phyloP scores from a whole-genome alignment of 2,888 invertebrate species.

The Drosophila pseudotakahashii region DNA sequence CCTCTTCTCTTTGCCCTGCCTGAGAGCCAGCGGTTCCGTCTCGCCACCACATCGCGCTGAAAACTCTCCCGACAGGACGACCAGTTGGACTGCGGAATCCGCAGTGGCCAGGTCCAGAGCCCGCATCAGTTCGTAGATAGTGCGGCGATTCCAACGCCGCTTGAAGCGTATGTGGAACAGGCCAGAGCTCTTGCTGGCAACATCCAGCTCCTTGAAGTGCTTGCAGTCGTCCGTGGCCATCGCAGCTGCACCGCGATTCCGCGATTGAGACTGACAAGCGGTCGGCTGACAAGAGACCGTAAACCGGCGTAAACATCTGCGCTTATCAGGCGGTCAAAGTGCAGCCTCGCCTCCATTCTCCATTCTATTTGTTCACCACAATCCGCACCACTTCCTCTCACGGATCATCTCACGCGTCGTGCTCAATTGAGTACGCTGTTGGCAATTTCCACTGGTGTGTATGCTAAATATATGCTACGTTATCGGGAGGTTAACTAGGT shows the following conservation, averaged over 20 bases:
- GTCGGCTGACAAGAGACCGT: not conserved
- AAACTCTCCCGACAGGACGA: conserved; percentile 88
- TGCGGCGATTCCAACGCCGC: conserved; percentile 89
- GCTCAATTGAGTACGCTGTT: not conserved
- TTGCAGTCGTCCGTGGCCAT: conserved; percentile 19
- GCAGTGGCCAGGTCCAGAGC: conserved; percentile 89
- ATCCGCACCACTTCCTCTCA: not conserved
- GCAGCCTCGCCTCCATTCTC: not conserved
- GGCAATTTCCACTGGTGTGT: not conserved
- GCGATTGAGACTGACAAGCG: conserved; percentile 1
- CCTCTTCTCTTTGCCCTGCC: conserved; percentile 15
- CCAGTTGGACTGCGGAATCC: conserved; percentile 88
- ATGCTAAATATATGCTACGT: not conserved
- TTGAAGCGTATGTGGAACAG: conserved; percentile 88
- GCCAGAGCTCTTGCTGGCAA: conserved; percentile 82
- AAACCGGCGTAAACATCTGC: not conserved
- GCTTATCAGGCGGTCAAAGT: conserved; percentile 16
- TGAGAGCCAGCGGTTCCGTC: conserved; percentile 42
- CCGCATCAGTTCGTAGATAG: conserved; percentile 88
- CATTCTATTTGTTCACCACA: no score
- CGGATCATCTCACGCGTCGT: not conserved
- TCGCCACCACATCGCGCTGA: conserved; percentile 46
- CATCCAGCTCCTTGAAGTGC: conserved; percentile 54
- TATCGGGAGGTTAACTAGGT: no score
- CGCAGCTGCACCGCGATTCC: conserved; percentile 5